Evolutionary conservation across 2,113 vertebrate species (phyloP).

Genomic region (Cephalopterus ornatus): DNA sequence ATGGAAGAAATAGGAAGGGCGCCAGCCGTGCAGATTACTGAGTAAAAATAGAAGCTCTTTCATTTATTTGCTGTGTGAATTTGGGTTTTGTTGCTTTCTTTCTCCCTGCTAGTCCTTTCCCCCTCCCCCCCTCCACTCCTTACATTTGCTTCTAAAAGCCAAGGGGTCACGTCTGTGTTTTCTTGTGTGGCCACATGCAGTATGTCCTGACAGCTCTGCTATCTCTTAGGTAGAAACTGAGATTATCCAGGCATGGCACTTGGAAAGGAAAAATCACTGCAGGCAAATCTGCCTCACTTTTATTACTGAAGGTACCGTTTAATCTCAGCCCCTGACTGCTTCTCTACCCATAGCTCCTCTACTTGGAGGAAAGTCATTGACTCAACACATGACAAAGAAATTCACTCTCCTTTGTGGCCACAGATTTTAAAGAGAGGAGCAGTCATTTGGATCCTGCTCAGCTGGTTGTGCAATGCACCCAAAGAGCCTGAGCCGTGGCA

Average conservation of each 20-base stretch:
- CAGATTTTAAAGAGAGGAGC: not conserved
- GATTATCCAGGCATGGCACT: slow-evolving; percentile 44
- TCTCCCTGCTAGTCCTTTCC: not conserved
- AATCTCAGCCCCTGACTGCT: slow-evolving; percentile 20
- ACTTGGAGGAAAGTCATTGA: not conserved
- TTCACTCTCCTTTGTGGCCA: not conserved
- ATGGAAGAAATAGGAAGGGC: slow-evolving; percentile 19
- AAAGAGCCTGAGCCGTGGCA: not conserved
- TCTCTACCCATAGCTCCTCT: not conserved
- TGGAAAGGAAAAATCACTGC: not conserved
- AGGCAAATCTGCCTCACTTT: not conserved
- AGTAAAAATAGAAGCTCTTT: slow-evolving; percentile 21
- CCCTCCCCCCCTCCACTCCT: not conserved
- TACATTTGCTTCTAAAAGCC: not conserved
- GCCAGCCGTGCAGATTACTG: not conserved
- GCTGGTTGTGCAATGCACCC: rapidly evolving
- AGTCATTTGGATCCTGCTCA: not conserved
- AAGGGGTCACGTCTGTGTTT: slow-evolving; percentile 36
- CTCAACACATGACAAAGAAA: not conserved
- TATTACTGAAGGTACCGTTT: not conserved
- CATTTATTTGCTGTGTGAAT: slow-evolving; percentile 5
- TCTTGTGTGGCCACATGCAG: slow-evolving; percentile 15
- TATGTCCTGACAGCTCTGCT: slow-evolving; percentile 39
- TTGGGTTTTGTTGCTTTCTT: not conserved
- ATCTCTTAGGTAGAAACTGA: slow-evolving; percentile 53